A percentile compares a stretch with the other conserved stretches of the same genome.
phyloP scores from a whole-genome alignment of 2,888 invertebrate genomes.

The Gari tellinella region DNA sequence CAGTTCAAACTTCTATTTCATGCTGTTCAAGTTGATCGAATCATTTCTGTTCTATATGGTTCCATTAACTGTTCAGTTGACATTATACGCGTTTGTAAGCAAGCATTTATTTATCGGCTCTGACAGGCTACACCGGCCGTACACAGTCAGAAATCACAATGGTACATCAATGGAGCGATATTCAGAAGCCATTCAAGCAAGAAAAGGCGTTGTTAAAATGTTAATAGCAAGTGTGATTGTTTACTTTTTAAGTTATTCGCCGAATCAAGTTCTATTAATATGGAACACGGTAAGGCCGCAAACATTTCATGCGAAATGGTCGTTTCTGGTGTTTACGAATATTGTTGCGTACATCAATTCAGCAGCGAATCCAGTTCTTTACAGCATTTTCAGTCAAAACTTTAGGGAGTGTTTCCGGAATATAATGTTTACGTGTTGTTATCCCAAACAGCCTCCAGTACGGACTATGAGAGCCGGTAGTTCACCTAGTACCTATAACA shows the following conservation, averaged over 20 bases:
- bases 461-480: constrained; percentile 40
- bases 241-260: constrained; percentile 85
- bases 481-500: constrained; percentile 48
- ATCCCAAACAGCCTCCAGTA: constrained; percentile 32
- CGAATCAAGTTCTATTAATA: constrained; percentile 83
- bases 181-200: constrained; percentile 78
- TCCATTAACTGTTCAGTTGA: constrained; percentile 82
- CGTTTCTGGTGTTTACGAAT: constrained; percentile 81
- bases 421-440: constrained; percentile 71
- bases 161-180: constrained; percentile 67
- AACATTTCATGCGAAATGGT: constrained; percentile 81
- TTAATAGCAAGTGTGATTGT: constrained; percentile 84
- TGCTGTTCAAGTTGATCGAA: constrained; percentile 81
- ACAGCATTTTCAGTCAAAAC: constrained; percentile 84
- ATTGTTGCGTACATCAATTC: constrained; percentile 83
- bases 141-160: constrained; percentile 67
- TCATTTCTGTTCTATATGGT: constrained; percentile 82
- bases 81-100: constrained; percentile 81
- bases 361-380: constrained; percentile 84
- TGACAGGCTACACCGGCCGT: constrained; percentile 73
- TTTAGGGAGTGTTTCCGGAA: constrained; percentile 78
- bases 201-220: constrained; percentile 85
- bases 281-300: constrained; percentile 77
- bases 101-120: constrained; percentile 81
- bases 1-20: constrained; percentile 66